Percentiles rank a stretch among this genome's conserved stretches.
Conservation (phyloP, 2,113 vertebrate genomes). For the Pseudorhombus dupliciocellatus region DNA sequence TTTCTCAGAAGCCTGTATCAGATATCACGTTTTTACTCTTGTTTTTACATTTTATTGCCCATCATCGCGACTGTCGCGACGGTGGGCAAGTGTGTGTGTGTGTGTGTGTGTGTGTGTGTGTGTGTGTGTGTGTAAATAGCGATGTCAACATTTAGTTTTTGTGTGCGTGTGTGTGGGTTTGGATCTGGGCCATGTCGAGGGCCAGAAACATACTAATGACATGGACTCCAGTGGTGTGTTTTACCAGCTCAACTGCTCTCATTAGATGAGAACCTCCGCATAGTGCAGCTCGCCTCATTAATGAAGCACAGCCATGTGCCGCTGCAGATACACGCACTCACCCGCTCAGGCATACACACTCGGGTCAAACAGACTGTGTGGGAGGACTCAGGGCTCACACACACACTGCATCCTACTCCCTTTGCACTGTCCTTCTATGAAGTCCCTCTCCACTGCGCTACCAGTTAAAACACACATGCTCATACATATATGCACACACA, state of each 20-base stretch:
- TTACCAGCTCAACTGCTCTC: slow-evolving; percentile 97
- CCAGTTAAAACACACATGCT: slow-evolving; percentile 45
- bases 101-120: slow-evolving; percentile 31
- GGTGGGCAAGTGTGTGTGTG: slow-evolving; percentile 25
- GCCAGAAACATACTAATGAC: slow-evolving; percentile 75
- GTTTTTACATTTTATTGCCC: slow-evolving; percentile 10
- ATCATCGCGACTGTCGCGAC: slow-evolving; percentile 19
- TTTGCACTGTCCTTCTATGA: slow-evolving; percentile 61
- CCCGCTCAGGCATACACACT: slow-evolving; percentile 71
- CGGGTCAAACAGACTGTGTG: slow-evolving; percentile 75
- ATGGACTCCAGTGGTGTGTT: slow-evolving; percentile 79
- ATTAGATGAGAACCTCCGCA: slow-evolving; percentile 93
- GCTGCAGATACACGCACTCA: slow-evolving; percentile 81
- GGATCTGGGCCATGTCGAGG: slow-evolving; percentile 64
- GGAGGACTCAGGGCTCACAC: slow-evolving; percentile 62
- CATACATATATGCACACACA: slow-evolving; percentile 54
- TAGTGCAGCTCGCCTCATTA: slow-evolving; percentile 90
- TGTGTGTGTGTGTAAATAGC: slow-evolving; percentile 23
- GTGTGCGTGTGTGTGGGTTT: slow-evolving; percentile 45
- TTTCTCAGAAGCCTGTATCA: slow-evolving; percentile 1
- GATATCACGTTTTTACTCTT: background rate
- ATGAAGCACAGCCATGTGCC: slow-evolving; percentile 96
- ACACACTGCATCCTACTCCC: slow-evolving; percentile 49
- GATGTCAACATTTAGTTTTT: slow-evolving; percentile 52
- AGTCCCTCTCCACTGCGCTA: slow-evolving; percentile 54